Percentiles rank a stretch among this genome's conserved stretches.
These are phyloP conservation scores for Todus mexicanus DNA, from an alignment of 2,797 vertebrate genomes.

Conservation along the genomic window DNA sequence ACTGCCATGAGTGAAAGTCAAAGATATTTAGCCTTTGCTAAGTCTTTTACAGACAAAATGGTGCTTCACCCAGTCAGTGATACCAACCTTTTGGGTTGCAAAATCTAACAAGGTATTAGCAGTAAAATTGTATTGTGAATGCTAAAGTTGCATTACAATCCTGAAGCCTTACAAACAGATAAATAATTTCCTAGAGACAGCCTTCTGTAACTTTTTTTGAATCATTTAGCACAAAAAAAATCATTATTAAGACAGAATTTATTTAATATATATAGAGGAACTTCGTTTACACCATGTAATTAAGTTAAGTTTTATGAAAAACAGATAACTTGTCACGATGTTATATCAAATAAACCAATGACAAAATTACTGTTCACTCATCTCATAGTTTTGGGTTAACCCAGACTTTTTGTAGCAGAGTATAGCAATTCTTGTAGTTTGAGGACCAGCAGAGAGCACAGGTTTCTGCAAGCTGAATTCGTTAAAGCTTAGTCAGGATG, in stretches of 20 bases:
- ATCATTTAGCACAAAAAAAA: not conserved
- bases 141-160: not conserved
- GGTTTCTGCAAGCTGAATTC: not conserved
- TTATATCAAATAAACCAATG: not conserved
- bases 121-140: not conserved
- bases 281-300: not conserved
- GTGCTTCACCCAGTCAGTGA: not conserved
- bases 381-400: not conserved
- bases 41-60: not conserved
- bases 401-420: not conserved
- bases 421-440: not conserved
- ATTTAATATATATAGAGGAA: not conserved
- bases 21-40: conserved; percentile 19
- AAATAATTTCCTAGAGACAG: not conserved
- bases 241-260: not conserved
- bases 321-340: not conserved
- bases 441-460: not conserved
- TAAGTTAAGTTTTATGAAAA: not conserved
- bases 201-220: not conserved
- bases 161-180: not conserved
- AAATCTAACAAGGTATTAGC: not conserved
- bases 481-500: not conserved
- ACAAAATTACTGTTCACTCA: not conserved
- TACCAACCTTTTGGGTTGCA: not conserved
- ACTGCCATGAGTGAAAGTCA: conserved; percentile 12